A percentile compares a stretch with the other conserved stretches of the same genome.
Conservation (phyloP, 2,797 vertebrate genomes). For the Euthynnus affinis region DNA sequence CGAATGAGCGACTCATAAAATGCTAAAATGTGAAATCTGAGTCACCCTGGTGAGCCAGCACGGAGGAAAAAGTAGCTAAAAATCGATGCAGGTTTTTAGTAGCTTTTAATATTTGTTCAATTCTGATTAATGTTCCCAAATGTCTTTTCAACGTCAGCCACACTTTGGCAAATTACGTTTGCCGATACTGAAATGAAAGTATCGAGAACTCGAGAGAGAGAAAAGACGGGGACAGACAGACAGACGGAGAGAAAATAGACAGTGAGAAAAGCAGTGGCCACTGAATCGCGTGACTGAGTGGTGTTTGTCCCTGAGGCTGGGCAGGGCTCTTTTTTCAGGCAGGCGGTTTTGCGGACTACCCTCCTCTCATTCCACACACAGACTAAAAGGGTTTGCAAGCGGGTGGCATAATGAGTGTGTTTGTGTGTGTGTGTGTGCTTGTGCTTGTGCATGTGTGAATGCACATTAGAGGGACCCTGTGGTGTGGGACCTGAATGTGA, state of each 20-base stretch:
- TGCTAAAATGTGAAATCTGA: slow-evolving; percentile 43
- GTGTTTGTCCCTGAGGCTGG: slow-evolving; percentile 83
- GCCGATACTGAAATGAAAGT: not conserved
- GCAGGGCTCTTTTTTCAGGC: slow-evolving; percentile 79
- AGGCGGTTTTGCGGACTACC: slow-evolving; percentile 83
- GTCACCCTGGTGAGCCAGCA: slow-evolving; percentile 35
- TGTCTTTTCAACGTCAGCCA: not conserved
- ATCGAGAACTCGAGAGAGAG: not conserved
- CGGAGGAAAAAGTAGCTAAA: not conserved
- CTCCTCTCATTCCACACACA: slow-evolving; percentile 83
- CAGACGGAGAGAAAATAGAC: slow-evolving; percentile 52
- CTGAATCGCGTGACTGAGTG: slow-evolving; percentile 82
- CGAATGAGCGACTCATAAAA: slow-evolving; percentile 53
- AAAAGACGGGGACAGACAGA: slow-evolving; percentile 17
- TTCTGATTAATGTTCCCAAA: not conserved
- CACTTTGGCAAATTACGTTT: slow-evolving; percentile 3
- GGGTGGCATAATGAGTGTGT: slow-evolving; percentile 83
- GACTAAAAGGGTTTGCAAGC: slow-evolving; percentile 82
- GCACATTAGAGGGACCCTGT: slow-evolving; percentile 73
- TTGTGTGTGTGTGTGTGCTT: slow-evolving; percentile 56
- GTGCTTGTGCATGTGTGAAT: slow-evolving; percentile 65
- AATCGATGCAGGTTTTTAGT: not conserved
- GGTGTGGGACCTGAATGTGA: slow-evolving; percentile 67
- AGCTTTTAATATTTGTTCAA: not conserved
- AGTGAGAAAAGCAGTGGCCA: slow-evolving; percentile 68